Evolutionary conservation across 2,888 invertebrate genomes (phyloP).

Genomic region (Anoplius nigerrimus): DNA sequence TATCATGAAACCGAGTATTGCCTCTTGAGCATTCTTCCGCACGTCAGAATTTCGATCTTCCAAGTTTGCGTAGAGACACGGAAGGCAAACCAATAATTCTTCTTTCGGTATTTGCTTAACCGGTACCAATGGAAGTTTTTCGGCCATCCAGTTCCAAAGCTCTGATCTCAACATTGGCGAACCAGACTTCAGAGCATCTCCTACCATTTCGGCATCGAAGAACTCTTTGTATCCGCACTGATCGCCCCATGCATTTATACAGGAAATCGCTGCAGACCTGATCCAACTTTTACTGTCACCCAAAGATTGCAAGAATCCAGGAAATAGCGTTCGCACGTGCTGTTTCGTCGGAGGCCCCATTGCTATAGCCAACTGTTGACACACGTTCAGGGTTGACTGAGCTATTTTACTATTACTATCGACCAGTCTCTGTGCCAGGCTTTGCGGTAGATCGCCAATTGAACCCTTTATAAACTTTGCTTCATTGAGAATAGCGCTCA

Average conservation of each 20-base stretch:
- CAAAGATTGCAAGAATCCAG: slow-evolving; percentile 84
- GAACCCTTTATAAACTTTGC: slow-evolving; percentile 89
- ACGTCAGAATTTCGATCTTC: slow-evolving; percentile 96
- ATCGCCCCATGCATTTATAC: slow-evolving; percentile 90
- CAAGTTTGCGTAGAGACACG: slow-evolving; percentile 86
- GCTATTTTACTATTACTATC: slow-evolving; percentile 96
- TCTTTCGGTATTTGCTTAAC: slow-evolving; percentile 86
- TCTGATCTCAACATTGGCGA: slow-evolving; percentile 89
- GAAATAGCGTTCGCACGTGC: slow-evolving; percentile 88
- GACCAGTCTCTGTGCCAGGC: slow-evolving; percentile 84
- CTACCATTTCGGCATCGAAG: slow-evolving; percentile 92
- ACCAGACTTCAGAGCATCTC: slow-evolving; percentile 89
- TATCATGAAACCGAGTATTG: slow-evolving; percentile 93
- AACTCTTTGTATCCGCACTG: slow-evolving; percentile 88
- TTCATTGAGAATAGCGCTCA: slow-evolving; percentile 83
- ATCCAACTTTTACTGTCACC: slow-evolving; percentile 87
- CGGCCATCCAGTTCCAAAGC: slow-evolving; percentile 90
- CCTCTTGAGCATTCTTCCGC: slow-evolving; percentile 91
- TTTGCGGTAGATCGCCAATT: slow-evolving; percentile 90
- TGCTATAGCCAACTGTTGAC: slow-evolving; percentile 87
- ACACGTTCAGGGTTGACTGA: slow-evolving; percentile 88
- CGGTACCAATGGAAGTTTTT: slow-evolving; percentile 85
- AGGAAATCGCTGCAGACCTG: slow-evolving; percentile 86
- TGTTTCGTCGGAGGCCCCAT: slow-evolving; percentile 89
- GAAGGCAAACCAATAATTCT: slow-evolving; percentile 87